Base-by-base conservation (phyloP, 2,113 vertebrate genomes). In the Heptranchias perlo region DNA sequence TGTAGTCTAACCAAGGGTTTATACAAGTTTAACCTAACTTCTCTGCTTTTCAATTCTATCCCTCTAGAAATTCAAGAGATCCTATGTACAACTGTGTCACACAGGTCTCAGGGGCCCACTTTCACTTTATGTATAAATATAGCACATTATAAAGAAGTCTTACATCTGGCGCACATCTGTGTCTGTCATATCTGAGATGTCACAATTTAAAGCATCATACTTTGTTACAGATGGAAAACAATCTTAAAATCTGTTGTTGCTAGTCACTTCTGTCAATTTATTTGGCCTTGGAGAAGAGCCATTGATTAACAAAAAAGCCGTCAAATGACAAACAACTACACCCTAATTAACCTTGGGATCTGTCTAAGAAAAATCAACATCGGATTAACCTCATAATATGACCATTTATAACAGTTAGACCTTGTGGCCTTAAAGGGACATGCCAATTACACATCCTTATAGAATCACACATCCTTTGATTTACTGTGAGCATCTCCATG, bases 231-330 rank as follows among this genome's bases (percentile, higher is more conserved):
- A 91, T 62, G 54, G 35, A 93, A 92, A 62, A 18, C 58, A 62
- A 64, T 64, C n/a, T 93, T 93, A 93, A 93, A 21, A 93, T 64
- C 35, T 62, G n/a, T 62, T 93, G 61, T 93, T 23, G 58, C 58
- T 10, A 23, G 35, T 62, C 58, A 62, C n/a, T 62, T 62, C 61
- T 64, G 31, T 91, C 31, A 54, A 58, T 91, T 91, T 61, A 54
- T 44, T 58, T 93, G 89, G 16, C 35, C 16, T 93, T 23, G 16
- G 52, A 61, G 76, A 92, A 62, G 35, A 92, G 52, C 10, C 35
- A 62, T 44, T 92, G 89, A 61, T 92, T 61, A n/a, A 7, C 54
- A 61, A 61, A 93, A 25, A 39, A n/a, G 61, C 58, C 64, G 58
- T 18, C 89, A 64, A 44, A 18, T 64, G 35, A 93, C 58, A 89